Conservation (phyloP, 1,140 invertebrate genomes). For the Uloborus diversus region DNA sequence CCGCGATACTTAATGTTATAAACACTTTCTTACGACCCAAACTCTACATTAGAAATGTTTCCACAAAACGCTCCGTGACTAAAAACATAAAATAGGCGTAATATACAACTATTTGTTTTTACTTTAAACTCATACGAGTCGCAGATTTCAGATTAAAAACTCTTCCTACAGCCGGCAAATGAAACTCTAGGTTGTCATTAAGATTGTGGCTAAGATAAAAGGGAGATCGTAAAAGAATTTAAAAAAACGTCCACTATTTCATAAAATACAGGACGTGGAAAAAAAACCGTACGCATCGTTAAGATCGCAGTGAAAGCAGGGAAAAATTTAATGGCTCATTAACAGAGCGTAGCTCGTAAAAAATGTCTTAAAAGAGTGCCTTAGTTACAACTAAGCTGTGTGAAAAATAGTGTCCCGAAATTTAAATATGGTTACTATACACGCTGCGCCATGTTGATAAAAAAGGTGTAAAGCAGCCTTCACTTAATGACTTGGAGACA, state of each 20-base stretch:
- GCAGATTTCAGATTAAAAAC: too few species aligned
- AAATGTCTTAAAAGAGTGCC: constrained; percentile 24
- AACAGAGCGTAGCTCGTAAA: constrained; percentile 23
- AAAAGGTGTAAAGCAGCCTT: constrained; percentile 42
- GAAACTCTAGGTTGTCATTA: constrained; percentile 37
- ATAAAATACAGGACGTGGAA: not conserved
- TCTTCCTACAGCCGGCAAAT: constrained; percentile 20
- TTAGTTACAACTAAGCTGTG: constrained; percentile 46
- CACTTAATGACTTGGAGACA: constrained; percentile 35
- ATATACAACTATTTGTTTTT: too few species aligned
- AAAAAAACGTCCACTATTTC: not conserved
- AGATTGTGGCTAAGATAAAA: constrained; percentile 43
- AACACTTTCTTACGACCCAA: too few species aligned
- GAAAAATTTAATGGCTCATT: constrained; percentile 51
- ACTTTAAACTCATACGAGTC: not conserved
- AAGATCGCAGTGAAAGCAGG: constrained; percentile 37
- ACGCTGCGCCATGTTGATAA: constrained; percentile 11
- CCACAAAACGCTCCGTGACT: too few species aligned
- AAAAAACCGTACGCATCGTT: constrained; percentile 30
- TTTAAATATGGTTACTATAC: constrained; percentile 51
- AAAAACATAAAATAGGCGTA: too few species aligned
- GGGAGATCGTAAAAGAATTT: not conserved
- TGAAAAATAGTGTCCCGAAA: constrained; percentile 53
- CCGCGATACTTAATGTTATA: too few species aligned
- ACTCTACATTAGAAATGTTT: too few species aligned